Base-by-base conservation (phyloP, 2,113 vertebrate species). In the Galbula dea region DNA sequence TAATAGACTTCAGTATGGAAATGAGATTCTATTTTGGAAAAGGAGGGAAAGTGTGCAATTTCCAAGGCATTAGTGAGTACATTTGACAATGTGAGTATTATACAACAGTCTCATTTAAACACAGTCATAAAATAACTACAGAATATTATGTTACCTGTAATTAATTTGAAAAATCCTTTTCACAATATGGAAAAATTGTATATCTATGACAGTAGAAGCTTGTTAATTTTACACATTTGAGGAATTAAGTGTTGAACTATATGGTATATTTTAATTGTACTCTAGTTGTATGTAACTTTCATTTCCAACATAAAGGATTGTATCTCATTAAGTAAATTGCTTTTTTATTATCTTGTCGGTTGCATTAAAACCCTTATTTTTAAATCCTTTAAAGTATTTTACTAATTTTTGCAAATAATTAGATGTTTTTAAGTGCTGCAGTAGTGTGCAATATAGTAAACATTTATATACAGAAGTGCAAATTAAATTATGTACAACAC, bases 281-380 rank as follows among this genome's bases (percentile, higher is more conserved):
- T 97, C 96, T 97, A 96, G 96, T 95, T 97, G 95, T 96, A 96
- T 97, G 96, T 97, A 97, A 96, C 95, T 94, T 95, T 97, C 94
- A 94, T 96, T 97, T 97, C 96, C 95, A 97, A 92, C 96, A 95
- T 96, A 96, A 96, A 96, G 93, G 92, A 97, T 94, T 97, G 95
- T 97, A 97, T 97, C 95, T 97, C 96, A 97, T 97, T 94, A 95
- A 97, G 96, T 97, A 96, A 94, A 97, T 96, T 96, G 96, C 95
- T 97, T 97, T 96, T 97, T 96, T 97, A 95, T 97, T 97, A 96
- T 96, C 96, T 96, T 96, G 95, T 97, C 96, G 94, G 94, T 96
- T 96, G 94, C 97, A 97, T 97, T 96, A 97, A 97, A 97, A 95
- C 97, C 95, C 96, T 97, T 97, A 97, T 97, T 97, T 97, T 97